Evolutionary conservation across 2,888 invertebrate species (phyloP).

Genomic region (Eupithecia inturbata): DNA sequence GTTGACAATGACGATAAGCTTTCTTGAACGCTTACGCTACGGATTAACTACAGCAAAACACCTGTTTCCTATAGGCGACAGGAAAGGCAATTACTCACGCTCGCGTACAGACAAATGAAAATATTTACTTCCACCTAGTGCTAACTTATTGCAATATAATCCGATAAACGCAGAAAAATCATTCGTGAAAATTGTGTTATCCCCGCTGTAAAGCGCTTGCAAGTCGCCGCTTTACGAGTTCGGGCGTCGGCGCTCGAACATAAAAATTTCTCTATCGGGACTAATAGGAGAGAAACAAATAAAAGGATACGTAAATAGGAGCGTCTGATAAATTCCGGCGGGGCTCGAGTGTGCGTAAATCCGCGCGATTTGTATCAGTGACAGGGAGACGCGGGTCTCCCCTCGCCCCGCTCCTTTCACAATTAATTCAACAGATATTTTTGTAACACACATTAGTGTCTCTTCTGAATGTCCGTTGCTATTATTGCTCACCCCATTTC

Average conservation of each 20-base stretch:
- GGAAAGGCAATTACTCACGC: constrained; percentile 74
- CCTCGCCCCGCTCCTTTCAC: constrained; percentile 57
- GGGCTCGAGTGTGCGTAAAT: constrained; percentile 83
- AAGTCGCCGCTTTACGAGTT: constrained; percentile 82
- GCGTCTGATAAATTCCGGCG: constrained; percentile 82
- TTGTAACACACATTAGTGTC: constrained; percentile 54
- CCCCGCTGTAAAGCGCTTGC: constrained; percentile 78
- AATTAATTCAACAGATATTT: constrained; percentile 77
- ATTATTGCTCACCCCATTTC: constrained; percentile 35
- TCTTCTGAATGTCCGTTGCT: constrained; percentile 34
- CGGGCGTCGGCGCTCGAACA: constrained; percentile 78
- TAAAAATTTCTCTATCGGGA: constrained; percentile 84
- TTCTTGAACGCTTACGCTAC: constrained; percentile 41
- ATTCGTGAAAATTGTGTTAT: constrained; percentile 78
- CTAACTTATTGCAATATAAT: constrained; percentile 79
- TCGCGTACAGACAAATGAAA: constrained; percentile 68
- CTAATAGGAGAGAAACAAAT: constrained; percentile 84
- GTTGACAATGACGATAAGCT: constrained; percentile 33
- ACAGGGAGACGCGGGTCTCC: constrained; percentile 72
- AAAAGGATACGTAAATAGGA: constrained; percentile 84
- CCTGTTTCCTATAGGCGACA: constrained; percentile 67
- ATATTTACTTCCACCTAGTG: constrained; percentile 72
- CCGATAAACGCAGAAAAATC: constrained; percentile 79
- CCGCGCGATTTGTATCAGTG: constrained; percentile 85
- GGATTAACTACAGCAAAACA: constrained; percentile 71